Conservation (phyloP, 1,140 invertebrate genomes). For the Solen grandis region DNA sequence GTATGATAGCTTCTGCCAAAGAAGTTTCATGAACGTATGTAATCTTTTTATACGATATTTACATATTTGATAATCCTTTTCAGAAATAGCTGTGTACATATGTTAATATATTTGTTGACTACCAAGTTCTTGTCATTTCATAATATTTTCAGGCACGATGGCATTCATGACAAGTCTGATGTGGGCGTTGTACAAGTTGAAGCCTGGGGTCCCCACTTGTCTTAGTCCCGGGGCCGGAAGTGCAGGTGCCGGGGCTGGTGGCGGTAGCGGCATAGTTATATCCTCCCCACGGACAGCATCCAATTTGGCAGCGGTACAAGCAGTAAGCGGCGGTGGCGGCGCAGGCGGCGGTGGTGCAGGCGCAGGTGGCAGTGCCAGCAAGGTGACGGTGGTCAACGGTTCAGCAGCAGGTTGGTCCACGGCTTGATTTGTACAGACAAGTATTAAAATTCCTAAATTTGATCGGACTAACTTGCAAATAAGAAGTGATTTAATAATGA, state of each 20-base stretch:
- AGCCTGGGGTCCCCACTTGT: slow-evolving; percentile 29
- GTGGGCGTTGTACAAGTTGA: slow-evolving; percentile 51
- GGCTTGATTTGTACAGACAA: too few relatives aligned
- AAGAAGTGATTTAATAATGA: too few relatives aligned
- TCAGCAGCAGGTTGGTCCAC: slow-evolving; percentile 41
- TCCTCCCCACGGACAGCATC: slow-evolving; percentile 36
- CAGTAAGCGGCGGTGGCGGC: slow-evolving; percentile 38
- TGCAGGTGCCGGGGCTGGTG: slow-evolving; percentile 17
- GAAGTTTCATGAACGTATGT: too few relatives aligned
- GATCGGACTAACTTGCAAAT: too few relatives aligned
- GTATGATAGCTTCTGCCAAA: too few relatives aligned
- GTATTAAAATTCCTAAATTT: too few relatives aligned
- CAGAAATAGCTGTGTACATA: too few relatives aligned
- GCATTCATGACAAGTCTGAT: slow-evolving; percentile 52
- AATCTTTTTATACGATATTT: too few relatives aligned
- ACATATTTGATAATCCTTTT: too few relatives aligned
- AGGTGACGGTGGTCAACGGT: slow-evolving; percentile 52
- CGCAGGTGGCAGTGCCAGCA: slow-evolving; percentile 17
- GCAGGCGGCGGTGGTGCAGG: not conserved
- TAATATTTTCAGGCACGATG: slow-evolving; percentile 48
- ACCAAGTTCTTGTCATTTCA: too few relatives aligned
- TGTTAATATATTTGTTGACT: too few relatives aligned
- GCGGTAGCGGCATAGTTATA: slow-evolving; percentile 42
- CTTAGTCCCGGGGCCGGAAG: slow-evolving; percentile 40
- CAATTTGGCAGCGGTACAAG: slow-evolving; percentile 44